Evolutionary conservation across 2,797 vertebrate genomes (phyloP).

Genomic region (Serranus cabrilla): DNA sequence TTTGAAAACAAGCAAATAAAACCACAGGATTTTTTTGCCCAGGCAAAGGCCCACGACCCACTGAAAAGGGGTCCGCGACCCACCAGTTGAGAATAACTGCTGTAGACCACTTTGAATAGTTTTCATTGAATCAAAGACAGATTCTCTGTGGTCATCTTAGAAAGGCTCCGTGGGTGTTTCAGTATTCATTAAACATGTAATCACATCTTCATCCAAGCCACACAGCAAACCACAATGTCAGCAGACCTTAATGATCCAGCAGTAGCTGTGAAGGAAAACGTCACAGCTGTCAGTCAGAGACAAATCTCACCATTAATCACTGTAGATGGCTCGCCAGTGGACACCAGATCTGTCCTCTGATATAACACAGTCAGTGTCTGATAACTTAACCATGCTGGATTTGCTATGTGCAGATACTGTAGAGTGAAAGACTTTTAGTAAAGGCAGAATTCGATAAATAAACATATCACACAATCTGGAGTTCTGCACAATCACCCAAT

Average conservation of each 20-base stretch:
- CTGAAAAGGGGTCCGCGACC: too few species aligned
- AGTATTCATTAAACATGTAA: constrained; percentile 74
- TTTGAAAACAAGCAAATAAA: too few species aligned
- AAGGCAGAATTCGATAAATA: not conserved
- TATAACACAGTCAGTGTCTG: constrained; percentile 1
- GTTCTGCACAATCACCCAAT: too few species aligned
- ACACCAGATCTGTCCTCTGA: not conserved
- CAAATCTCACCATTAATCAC: constrained; percentile 15
- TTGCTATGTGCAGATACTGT: too few species aligned
- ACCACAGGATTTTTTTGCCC: too few species aligned
- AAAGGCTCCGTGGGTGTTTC: constrained; percentile 11
- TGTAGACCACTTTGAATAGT: too few species aligned
- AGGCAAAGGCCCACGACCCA: too few species aligned
- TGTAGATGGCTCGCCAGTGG: not conserved
- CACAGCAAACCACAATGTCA: constrained; percentile 74
- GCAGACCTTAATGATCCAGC: constrained; percentile 41
- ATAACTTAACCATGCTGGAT: not conserved
- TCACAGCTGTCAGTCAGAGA: constrained; percentile 32
- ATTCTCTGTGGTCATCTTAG: not conserved
- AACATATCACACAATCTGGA: too few species aligned
- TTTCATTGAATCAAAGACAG: constrained; percentile 3
- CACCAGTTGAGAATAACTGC: too few species aligned
- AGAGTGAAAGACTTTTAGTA: not conserved
- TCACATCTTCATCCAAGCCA: constrained; percentile 71
- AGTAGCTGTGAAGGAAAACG: constrained; percentile 16